These are phyloP conservation scores for Craseonycteris thonglongyai DNA, from an alignment of 2,113 vertebrate genomes.

Conservation along the genomic window DNA sequence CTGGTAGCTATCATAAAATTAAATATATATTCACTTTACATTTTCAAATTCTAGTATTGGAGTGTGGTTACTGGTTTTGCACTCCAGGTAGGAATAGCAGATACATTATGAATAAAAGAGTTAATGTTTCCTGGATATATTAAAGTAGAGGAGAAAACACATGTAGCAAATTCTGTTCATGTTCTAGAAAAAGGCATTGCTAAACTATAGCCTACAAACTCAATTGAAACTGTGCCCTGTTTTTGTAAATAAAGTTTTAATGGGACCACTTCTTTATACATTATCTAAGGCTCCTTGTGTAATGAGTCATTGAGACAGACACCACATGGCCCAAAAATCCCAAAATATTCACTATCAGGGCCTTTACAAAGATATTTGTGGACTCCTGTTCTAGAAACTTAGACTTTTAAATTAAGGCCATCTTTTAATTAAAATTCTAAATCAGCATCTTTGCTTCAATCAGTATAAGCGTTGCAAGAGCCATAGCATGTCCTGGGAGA, in stretches of 20 bases:
- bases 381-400: background rate
- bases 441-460: background rate
- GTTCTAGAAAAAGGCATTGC: background rate
- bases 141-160: background rate
- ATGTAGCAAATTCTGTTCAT: background rate
- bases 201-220: background rate
- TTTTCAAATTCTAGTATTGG: background rate
- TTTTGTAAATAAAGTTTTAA: conserved; percentile 33
- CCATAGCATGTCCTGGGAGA: background rate
- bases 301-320: background rate
- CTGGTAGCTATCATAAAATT: background rate
- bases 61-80: background rate
- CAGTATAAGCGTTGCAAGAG: background rate
- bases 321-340: background rate
- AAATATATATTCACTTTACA: background rate
- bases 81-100: background rate
- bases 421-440: background rate
- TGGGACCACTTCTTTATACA: background rate
- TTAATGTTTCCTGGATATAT: background rate
- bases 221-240: background rate
- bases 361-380: background rate
- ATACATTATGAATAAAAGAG: background rate
- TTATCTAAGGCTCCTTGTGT: background rate
- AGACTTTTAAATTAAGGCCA: background rate
- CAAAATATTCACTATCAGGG: background rate